Evolutionary conservation across 2,888 invertebrate species (phyloP), one percentile per base, ranked within the genome.

Genomic region (Dichetophora obliterata): DNA sequence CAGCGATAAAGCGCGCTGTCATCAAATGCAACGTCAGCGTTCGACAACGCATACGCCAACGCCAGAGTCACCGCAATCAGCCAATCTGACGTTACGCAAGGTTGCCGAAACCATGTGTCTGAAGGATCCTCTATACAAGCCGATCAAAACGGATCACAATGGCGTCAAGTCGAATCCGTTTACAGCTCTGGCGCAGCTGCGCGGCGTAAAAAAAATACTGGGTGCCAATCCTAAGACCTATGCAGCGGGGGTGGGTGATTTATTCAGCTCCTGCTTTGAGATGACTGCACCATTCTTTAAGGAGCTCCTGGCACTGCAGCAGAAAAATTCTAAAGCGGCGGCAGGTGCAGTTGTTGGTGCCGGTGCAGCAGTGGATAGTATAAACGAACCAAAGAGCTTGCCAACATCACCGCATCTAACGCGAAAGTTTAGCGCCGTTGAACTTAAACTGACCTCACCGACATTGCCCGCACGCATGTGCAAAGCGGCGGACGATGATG

Each of bases 31-130:
- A 76, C 88, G 91, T 70, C 87, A 89, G 54, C 86, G 89, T 65
- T 87, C 87, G 68, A 83, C 86, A 14, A 87, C 86, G 0, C 86
- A 87, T 75, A 86, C 86, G 11, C 91, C 91, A 69, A 87, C 85
- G 90, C 82, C 83, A 2, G 84, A 85, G 34, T 85, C 87, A 0
- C 82, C 80, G 11, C 78, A 77, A 78, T 90, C 90, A 76, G 89
- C 89, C 76, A 91, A 91, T 79, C 80, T 91, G 54, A 91, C 91
- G 6, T 91, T 93, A 75, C 92, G 92, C 76, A 93, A 93, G 82
- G 93, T 96, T 9, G 96, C 95, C 71, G 95, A 95, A 89, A 94
- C 95, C 79, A 97, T 97, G 94, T 94, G 96, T 87, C 92, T 94
- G 82, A 93, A 95, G 82, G 96, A 96, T 90, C 92, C 94, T 75